Base-by-base conservation (phyloP, 2,113 vertebrate genomes). In the Scomber scombrus region DNA sequence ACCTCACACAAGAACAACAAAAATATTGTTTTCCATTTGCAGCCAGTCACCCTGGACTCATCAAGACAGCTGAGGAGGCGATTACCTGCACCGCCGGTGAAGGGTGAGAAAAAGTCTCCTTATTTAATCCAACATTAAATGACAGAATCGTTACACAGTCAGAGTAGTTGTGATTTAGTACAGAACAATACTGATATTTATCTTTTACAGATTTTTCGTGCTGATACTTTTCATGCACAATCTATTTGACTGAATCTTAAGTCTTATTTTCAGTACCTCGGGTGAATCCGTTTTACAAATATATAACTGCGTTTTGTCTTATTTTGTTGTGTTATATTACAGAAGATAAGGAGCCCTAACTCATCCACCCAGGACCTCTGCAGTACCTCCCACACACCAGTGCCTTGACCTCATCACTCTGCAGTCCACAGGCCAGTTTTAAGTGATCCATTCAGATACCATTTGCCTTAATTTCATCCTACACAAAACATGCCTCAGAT, bases 31-130 rank as follows among this genome's bases (percentile, higher is more conserved):
- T 63, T 66, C 78, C 13, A 15, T 19, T 87, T 87, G 60, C 91
- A 99, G 98, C 93, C 96, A 57, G 94, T 96, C 52, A 98, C 97
- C 73, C 95, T 99, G 89, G 95, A 96, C 86, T 94, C 96, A 3
- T 97, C 97, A 0, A 94, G 96, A 87, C 97, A 97, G 86, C 94
- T 95, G 87, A 96, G 97, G 80, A 93, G 98, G 80, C 95, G 97
- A 61, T 92, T 99, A 66, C 98, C 97, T 26, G 97, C 97, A 34
- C 97, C 97, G 0, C 98, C 98, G 1, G 61, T 92, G 62, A 94
- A 93, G 96, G 97, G 97, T 97, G 62, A 58, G 34, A 40, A 40
- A 40, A 6, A 26, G 23, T 26, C 23, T 26, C 23, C 7, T 40
- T 40, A 40, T 34, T 34, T 34, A 2, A 34, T 34, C 31, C 31